phyloP scores from a whole-genome alignment of 2,888 invertebrate species.

The Rhamnusium bicolor region DNA sequence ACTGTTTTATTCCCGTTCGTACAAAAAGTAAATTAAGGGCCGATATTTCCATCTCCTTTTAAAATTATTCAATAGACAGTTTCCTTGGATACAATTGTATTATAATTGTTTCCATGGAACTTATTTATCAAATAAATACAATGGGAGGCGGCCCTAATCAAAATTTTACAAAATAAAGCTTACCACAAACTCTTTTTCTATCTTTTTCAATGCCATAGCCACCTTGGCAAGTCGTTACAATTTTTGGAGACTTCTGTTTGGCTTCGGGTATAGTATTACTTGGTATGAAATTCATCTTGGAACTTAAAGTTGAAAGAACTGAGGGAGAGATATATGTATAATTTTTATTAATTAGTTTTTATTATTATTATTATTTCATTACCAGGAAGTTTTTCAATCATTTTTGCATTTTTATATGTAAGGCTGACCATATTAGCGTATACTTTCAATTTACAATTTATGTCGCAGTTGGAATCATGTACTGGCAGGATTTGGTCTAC shows the following conservation, averaged over 20 bases:
- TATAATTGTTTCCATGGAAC: too few species aligned
- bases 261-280: neutral
- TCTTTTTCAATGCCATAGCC: constrained; percentile 67
- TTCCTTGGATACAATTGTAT: too few species aligned
- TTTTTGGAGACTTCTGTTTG: constrained; percentile 58
- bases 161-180: too few species aligned
- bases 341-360: too few species aligned
- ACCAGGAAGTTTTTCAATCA: constrained; percentile 65
- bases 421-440: constrained; percentile 64
- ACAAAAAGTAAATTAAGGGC: too few species aligned
- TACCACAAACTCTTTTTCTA: constrained; percentile 66
- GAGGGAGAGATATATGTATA: too few species aligned
- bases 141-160: too few species aligned
- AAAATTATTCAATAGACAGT: too few species aligned
- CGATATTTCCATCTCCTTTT: too few species aligned
- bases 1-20: too few species aligned
- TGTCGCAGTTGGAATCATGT: constrained; percentile 60
- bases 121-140: too few species aligned
- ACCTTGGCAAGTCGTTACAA: constrained; percentile 65
- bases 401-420: constrained; percentile 65
- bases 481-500: constrained; percentile 59
- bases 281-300: constrained; percentile 33
- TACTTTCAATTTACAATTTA: constrained; percentile 66
- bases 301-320: constrained; percentile 49
- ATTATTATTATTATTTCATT: too few species aligned